Percentiles rank a stretch among this genome's conserved stretches.
Evolutionary conservation across 2,113 vertebrate species (phyloP).

Genomic region (Syngnathus typhle): DNA sequence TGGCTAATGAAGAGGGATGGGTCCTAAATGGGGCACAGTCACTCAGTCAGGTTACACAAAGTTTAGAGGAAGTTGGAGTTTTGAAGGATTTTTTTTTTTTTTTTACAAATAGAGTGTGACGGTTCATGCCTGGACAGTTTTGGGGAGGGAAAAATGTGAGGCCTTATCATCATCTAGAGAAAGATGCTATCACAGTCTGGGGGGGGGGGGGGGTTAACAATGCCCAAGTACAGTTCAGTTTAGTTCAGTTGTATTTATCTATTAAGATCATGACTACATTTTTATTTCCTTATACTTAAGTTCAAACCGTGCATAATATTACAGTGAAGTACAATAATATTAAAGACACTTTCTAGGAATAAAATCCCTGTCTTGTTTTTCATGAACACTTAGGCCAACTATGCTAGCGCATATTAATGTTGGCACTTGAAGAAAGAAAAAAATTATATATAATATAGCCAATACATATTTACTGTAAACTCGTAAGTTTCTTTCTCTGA

Average conservation of each 20-base stretch:
- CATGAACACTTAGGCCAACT: neutral
- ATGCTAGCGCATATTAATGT: neutral
- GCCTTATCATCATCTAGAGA: neutral
- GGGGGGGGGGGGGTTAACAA: too few relatives aligned
- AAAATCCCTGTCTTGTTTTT: neutral
- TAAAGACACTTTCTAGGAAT: neutral
- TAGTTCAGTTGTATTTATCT: neutral
- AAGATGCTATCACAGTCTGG: neutral
- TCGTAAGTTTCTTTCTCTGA: neutral
- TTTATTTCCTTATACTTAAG: neutral
- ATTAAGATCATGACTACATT: too few relatives aligned
- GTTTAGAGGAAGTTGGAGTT: slow-evolving; percentile 10
- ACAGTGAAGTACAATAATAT: neutral
- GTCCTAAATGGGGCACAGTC: neutral
- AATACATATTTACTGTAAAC: neutral
- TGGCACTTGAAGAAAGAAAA: neutral
- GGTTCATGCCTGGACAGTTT: neutral
- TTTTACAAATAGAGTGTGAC: neutral
- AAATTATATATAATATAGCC: neutral
- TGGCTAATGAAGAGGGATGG: neutral
- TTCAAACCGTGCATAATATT: neutral
- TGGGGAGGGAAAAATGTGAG: neutral
- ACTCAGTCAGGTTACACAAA: slow-evolving; percentile 6
- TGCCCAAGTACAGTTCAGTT: neutral
- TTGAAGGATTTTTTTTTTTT: too few relatives aligned